Evolutionary conservation across 1,140 invertebrate species (phyloP).

Genomic region (Danaus melanippus): DNA sequence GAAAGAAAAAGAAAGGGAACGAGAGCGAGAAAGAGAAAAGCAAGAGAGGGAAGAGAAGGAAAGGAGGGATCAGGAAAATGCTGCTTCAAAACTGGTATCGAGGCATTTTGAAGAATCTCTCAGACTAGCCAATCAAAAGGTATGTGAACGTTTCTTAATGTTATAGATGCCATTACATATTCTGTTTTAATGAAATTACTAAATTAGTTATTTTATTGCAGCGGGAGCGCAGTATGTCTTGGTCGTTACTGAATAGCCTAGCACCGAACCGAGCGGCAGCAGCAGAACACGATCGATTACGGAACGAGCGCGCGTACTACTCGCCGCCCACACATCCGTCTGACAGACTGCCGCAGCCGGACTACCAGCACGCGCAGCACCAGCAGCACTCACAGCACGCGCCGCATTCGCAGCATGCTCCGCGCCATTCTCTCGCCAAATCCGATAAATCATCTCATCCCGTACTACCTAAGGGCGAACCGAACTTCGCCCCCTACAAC

Average conservation of each 20-base stretch:
- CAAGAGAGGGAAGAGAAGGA: slow-evolving; percentile 75
- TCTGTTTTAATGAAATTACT: slow-evolving; percentile 5
- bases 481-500: slow-evolving; percentile 81
- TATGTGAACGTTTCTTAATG: slow-evolving; percentile 50
- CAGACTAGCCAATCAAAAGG: slow-evolving; percentile 86
- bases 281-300: slow-evolving; percentile 57
- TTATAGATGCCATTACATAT: background rate
- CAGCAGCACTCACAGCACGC: slow-evolving; percentile 46
- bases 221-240: slow-evolving; percentile 65
- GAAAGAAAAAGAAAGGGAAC: slow-evolving; percentile 74
- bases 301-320: slow-evolving; percentile 40
- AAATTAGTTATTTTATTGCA: slow-evolving; percentile 33
- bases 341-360: slow-evolving; percentile 38
- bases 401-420: slow-evolving; percentile 51
- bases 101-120: slow-evolving; percentile 93
- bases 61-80: slow-evolving; percentile 79
- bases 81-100: slow-evolving; percentile 80
- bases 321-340: slow-evolving; percentile 33
- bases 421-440: slow-evolving; percentile 54
- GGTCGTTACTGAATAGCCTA: slow-evolving; percentile 69
- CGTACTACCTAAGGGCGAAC: slow-evolving; percentile 79
- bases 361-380: slow-evolving; percentile 41
- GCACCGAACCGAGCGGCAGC: slow-evolving; percentile 46
- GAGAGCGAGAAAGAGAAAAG: slow-evolving; percentile 72
- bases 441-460: slow-evolving; percentile 73